Evolutionary conservation across 2,113 vertebrate genomes (phyloP), one percentile per base, ranked within the genome.

Genomic region (Rhagologus leucostigma): DNA sequence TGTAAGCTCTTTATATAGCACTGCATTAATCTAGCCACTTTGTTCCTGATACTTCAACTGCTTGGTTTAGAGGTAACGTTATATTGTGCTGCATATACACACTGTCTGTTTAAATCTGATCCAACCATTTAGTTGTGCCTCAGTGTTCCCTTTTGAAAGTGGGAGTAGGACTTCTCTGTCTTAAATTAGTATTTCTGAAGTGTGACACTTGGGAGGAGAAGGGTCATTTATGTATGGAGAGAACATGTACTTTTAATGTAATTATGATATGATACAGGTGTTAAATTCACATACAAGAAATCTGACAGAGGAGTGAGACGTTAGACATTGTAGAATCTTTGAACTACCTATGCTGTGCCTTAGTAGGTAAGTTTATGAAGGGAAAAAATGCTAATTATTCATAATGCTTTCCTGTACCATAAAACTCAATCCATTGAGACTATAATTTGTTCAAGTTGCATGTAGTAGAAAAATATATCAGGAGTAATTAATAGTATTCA

Each of bases 401-500:
- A 97, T 94, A 89, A 39, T 94, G 65, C 63, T 92, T 96, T 95
- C 76, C 70, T 94, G 76, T 98, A 94, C 92, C 84, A 82, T 97
- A 96, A 96, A 97, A 95, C 85, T 96, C 11, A 1, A 97, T 96
- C 96, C 97, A 97, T 97, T 96, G 96, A 92, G 90, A 95, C 84
- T 73, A 50, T 93, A 96, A 93, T 97, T 97, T 97, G 68, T 97
- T 96, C 89, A 80, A 90, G 96, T 97, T 97, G 89, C 89, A 75
- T 96, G 92, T 96, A 86, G 83, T 94, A 97, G 91, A 93, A 98
- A 97, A 97, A 96, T 97, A 93, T 93, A 96, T 97, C 94, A 97
- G 70, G 87, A 96, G 84, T 97, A 98, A 97, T 98, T 97, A 98
- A 97, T 98, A 97, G 96, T 96, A 84, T 96, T 98, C 86, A 95